These are phyloP conservation scores for Chorisops tibialis DNA, from an alignment of 2,888 invertebrate species.

Conservation along the genomic window DNA sequence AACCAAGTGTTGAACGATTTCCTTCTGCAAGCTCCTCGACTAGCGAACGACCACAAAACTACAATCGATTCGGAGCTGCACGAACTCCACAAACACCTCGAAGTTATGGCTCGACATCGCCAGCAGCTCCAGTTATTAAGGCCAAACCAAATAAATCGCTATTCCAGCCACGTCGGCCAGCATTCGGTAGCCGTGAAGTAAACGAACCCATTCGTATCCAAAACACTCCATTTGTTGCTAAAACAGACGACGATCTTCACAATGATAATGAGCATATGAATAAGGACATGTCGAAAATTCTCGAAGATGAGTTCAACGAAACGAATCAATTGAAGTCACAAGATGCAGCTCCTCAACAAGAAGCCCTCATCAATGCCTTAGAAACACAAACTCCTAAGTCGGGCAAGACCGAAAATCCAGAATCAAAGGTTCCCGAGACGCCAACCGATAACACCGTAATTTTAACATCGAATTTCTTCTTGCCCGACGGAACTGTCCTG, in stretches of 20 bases:
- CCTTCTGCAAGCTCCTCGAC: constrained; percentile 37
- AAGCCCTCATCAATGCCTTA: not conserved
- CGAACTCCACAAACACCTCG: constrained; percentile 16
- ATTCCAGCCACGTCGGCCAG: constrained; percentile 41
- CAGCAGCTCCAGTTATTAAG: constrained; percentile 17
- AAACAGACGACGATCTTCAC: constrained; percentile 39
- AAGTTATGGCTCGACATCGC: constrained; percentile 29
- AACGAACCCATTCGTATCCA: constrained; percentile 44
- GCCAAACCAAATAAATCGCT: constrained; percentile 31
- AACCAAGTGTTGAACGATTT: constrained; percentile 39
- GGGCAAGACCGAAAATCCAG: constrained; percentile 10
- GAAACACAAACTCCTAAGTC: constrained; percentile 24
- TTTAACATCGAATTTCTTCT: constrained; percentile 41
- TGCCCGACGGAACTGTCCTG: constrained; percentile 37
- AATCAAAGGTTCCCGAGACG: constrained; percentile 11
- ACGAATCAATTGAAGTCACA: constrained; percentile 30
- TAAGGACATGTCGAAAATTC: constrained; percentile 5
- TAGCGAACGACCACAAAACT: constrained; percentile 39
- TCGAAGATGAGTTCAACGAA: constrained; percentile 32
- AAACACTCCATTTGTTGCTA: constrained; percentile 38
- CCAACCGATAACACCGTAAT: constrained; percentile 38
- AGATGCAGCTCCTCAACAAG: not conserved
- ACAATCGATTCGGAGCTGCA: constrained; percentile 43
- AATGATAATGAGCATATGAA: constrained; percentile 36
- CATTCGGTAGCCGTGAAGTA: constrained; percentile 47